Evolutionary conservation across 2,888 invertebrate species (phyloP).

Genomic region (Chaitophorus viminalis): DNA sequence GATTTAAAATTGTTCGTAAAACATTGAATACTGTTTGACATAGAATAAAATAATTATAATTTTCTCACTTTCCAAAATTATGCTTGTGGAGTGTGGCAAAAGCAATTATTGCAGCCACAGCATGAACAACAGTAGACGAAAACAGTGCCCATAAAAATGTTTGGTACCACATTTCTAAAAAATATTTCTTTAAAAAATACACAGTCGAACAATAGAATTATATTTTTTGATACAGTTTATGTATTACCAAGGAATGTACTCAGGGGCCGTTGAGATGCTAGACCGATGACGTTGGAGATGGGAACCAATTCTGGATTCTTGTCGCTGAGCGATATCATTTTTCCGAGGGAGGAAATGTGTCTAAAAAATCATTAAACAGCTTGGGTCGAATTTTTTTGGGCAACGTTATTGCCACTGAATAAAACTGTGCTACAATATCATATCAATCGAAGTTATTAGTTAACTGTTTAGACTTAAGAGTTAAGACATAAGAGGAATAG

Average conservation of each 20-base stretch:
- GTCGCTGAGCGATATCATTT: conserved; percentile 29
- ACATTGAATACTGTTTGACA: not conserved
- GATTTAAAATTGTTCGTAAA: not conserved
- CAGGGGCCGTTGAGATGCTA: conserved; percentile 73
- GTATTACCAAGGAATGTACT: conserved; percentile 64
- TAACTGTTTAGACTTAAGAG: too few relatives aligned
- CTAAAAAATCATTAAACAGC: too few relatives aligned
- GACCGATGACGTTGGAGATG: conserved; percentile 76
- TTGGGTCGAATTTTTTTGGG: too few relatives aligned
- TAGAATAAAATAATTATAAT: conserved; percentile 18
- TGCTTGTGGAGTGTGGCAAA: conserved; percentile 93
- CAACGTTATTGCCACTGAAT: too few relatives aligned
- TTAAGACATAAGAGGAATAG: too few relatives aligned
- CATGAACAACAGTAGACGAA: conserved; percentile 90
- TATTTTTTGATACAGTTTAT: not conserved
- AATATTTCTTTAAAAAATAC: not conserved
- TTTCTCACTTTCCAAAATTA: conserved; percentile 79
- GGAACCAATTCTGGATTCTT: conserved; percentile 71
- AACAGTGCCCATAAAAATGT: conserved; percentile 95
- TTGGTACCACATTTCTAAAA: conserved; percentile 95
- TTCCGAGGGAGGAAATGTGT: not conserved
- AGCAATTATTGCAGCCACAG: conserved; percentile 87
- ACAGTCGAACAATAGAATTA: not conserved
- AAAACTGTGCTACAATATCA: too few relatives aligned
- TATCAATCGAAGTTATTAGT: too few relatives aligned